Base-by-base conservation (phyloP, 2,113 vertebrate species). In the Lipophrys pholis region DNA sequence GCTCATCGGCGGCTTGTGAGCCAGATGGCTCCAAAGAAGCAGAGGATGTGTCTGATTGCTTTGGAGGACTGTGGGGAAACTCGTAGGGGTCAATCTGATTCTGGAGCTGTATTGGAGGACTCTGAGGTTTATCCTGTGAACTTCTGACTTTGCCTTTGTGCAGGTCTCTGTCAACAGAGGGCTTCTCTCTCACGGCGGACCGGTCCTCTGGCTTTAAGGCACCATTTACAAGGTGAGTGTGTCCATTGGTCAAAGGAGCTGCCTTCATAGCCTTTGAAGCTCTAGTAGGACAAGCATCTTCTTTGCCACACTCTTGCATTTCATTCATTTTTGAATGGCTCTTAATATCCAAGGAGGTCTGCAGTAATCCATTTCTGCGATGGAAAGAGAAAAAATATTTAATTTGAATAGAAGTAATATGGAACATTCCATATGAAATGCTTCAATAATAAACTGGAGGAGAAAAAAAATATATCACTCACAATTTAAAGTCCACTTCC, bases 161-260 rank as follows among this genome's bases (percentile, higher is more conserved):
- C 66, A 69, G 41, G 35, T 86, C 58, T 14, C 43, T 60, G 64
- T 80, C 39, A 58, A 78, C 39, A 58, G 62, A 79, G 58, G 87
- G 74, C 73, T 89, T 90, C 67, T 89, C 83, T 1, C 81, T 74
- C 64, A 89, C 81, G 82, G 87, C 84, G 64, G 87, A 89, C 78
- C 90, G 81, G 84, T 95, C 95, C 91, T 93, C 93, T 64, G 87
- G 94, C 90, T 95, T 96, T 97, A 99, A 99, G 97, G 97, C 97
- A 98, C 97, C 95, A 79, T 96, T 95, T 89, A 91, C 88, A 88
- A 86, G 88, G 69, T 83, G 94, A 89, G 86, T 46, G 65, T 95
- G 95, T 93, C 96, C 97, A 11, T 97, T 99, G 78, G 93, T 95
- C 89, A 97, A 80, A 54, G 89, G 85, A 91, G 79, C 66, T 83